Percentiles rank a stretch among this genome's conserved stretches.
Evolutionary conservation across 2,888 invertebrate species (phyloP).

Genomic region (Bombylius major): DNA sequence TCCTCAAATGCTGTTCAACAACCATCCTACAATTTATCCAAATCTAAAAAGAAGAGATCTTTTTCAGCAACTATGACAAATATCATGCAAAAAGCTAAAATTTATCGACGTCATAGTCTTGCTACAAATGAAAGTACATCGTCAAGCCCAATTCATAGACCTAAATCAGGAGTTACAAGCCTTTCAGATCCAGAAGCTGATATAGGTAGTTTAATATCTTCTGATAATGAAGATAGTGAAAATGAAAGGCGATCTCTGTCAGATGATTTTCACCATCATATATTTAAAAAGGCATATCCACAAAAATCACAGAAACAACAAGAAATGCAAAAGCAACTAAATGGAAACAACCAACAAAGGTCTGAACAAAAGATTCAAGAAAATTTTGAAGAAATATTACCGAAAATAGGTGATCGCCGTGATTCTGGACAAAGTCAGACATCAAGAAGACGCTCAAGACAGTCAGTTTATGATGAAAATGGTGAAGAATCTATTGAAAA

Average conservation of each 20-base stretch:
- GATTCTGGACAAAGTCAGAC: background rate
- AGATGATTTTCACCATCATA: constrained; percentile 32
- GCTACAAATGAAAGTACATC: constrained; percentile 14
- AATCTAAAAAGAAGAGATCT: constrained; percentile 70
- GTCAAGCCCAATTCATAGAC: constrained; percentile 19
- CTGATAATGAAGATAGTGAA: constrained; percentile 27
- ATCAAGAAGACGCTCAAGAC: background rate
- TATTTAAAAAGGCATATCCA: background rate
- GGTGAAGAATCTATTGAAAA: constrained; percentile 6
- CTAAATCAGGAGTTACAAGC: constrained; percentile 43
- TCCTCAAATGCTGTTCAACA: constrained; percentile 1
- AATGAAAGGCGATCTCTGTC: constrained; percentile 32
- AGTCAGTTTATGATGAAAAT: background rate
- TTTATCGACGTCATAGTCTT: constrained; percentile 36
- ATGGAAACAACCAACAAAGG: background rate
- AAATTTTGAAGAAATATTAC: background rate
- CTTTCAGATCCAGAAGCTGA: constrained; percentile 63
- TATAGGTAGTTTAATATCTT: constrained; percentile 35
- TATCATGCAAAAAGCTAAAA: constrained; percentile 70
- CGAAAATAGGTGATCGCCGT: background rate
- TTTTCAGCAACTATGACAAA: constrained; percentile 75
- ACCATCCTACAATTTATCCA: constrained; percentile 26
- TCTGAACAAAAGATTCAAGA: background rate
- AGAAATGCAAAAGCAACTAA: constrained; percentile 34
- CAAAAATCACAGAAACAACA: constrained; percentile 28